Percentiles rank a stretch among this genome's conserved stretches.
phyloP scores from a whole-genome alignment of 2,888 invertebrate species.

The Limnephilus lunatus region DNA sequence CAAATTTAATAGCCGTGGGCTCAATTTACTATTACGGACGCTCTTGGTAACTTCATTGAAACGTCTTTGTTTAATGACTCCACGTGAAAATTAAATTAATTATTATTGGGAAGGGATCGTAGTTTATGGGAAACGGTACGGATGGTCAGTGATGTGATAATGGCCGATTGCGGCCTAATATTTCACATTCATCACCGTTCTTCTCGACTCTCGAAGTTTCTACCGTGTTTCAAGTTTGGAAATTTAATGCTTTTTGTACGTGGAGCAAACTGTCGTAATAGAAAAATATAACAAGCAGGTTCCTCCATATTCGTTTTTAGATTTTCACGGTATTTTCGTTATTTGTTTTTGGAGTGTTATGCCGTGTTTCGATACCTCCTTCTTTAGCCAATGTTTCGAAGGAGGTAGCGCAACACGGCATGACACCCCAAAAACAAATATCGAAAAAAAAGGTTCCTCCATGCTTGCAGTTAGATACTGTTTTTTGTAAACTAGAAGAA shows the following conservation, averaged over 20 bases:
- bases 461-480: too few relatives aligned
- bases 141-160: slow-evolving; percentile 36
- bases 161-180: background rate
- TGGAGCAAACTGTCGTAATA: background rate
- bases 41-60: slow-evolving; percentile 55
- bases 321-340: too few relatives aligned
- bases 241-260: background rate
- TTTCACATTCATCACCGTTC: background rate
- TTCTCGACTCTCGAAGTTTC: background rate
- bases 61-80: slow-evolving; percentile 45
- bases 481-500: too few relatives aligned
- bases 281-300: background rate
- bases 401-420: too few relatives aligned
- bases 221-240: background rate
- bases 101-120: slow-evolving; percentile 35
- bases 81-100: slow-evolving; percentile 43
- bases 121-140: background rate
- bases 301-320: too few relatives aligned
- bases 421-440: too few relatives aligned
- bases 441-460: too few relatives aligned
- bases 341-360: too few relatives aligned
- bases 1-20: slow-evolving; percentile 58
- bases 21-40: slow-evolving; percentile 61
- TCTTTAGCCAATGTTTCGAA: too few relatives aligned
- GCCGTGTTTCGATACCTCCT: too few relatives aligned